phyloP scores from a whole-genome alignment of 2,113 vertebrate genomes.

The Eidolon helvum region DNA sequence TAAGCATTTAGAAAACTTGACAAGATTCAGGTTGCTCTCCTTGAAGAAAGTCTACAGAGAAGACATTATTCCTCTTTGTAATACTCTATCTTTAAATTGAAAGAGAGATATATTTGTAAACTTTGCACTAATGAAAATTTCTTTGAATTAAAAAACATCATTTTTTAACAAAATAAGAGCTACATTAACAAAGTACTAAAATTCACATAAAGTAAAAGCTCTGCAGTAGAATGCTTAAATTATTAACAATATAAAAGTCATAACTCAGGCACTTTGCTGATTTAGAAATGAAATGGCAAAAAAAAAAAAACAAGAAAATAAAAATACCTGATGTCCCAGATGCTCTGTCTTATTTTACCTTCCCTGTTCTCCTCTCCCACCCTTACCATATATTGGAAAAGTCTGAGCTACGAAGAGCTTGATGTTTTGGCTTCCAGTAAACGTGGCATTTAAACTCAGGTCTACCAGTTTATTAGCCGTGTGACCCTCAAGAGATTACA shows the following conservation, averaged over 20 bases:
- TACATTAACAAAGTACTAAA: background rate
- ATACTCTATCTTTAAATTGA: background rate
- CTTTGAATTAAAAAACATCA: background rate
- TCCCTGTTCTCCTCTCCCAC: fast-evolving
- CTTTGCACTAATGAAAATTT: background rate
- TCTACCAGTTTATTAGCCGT: background rate
- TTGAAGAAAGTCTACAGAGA: background rate
- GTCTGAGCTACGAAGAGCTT: background rate
- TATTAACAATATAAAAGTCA: background rate
- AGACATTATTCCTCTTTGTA: background rate
- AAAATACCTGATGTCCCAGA: background rate
- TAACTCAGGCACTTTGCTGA: no score
- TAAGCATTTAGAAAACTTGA: background rate
- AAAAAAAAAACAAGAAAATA: background rate
- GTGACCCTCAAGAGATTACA: background rate
- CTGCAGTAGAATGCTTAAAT: background rate
- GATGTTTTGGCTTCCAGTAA: background rate
- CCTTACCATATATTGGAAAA: fast-evolving
- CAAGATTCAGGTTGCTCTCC: background rate
- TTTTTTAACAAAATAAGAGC: background rate
- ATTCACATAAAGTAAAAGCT: background rate
- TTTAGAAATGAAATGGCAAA: no score
- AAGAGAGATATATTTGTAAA: background rate
- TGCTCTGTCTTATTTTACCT: background rate
- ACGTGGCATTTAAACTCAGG: background rate